Evolutionary conservation across 2,888 invertebrate genomes (phyloP).

Genomic region (Aricia artaxerxes): DNA sequence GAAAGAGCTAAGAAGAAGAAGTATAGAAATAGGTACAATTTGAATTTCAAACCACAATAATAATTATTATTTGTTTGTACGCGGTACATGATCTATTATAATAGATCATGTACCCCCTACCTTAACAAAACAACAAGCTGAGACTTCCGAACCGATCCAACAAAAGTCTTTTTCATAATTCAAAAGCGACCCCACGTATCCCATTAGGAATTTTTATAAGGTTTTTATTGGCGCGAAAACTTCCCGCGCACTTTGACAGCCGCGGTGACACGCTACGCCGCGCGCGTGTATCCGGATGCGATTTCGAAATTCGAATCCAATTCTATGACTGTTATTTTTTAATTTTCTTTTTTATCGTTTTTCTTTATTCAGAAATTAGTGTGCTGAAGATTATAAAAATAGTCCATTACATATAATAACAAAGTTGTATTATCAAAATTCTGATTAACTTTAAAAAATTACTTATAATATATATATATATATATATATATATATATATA

Average conservation of each 20-base stretch:
- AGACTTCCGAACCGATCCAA: constrained; percentile 44
- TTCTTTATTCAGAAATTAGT: neutral
- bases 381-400: neutral
- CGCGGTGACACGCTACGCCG: constrained; percentile 34
- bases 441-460: too few species aligned
- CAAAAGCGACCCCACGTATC: constrained; percentile 79
- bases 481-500: too few species aligned
- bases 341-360: neutral
- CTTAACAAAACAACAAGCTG: constrained; percentile 64
- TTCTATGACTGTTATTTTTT: neutral
- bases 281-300: constrained; percentile 29
- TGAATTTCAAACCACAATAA: neutral
- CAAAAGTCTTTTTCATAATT: constrained; percentile 71
- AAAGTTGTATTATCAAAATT: too few species aligned
- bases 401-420: too few species aligned
- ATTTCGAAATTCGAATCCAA: constrained; percentile 6
- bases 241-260: constrained; percentile 51
- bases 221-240: constrained; percentile 75
- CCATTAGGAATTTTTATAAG: constrained; percentile 78
- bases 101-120: too few species aligned
- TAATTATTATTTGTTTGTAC: too few species aligned
- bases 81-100: too few species aligned
- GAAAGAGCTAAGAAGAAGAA: too few species aligned
- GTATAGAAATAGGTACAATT: too few species aligned
- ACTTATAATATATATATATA: too few species aligned